Evolutionary conservation across 1,140 invertebrate species (phyloP), one percentile per base, ranked within the genome.

Genomic region (Heliconius congener): DNA sequence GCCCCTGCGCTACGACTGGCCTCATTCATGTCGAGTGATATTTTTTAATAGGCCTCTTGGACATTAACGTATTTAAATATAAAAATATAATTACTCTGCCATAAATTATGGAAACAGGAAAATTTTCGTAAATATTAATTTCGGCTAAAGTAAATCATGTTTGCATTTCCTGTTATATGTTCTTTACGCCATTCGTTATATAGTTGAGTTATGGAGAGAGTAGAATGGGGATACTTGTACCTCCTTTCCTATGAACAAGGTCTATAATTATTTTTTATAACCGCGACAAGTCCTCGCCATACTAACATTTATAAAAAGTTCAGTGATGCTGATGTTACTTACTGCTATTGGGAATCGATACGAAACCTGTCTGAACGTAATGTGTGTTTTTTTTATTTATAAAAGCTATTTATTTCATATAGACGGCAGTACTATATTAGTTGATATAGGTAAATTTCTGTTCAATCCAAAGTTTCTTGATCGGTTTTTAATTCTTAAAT

Each of bases 181-280:
- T 76, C 13, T 57, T 60, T 66, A 66, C 39, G 60, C 60, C 55
- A 74, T 76, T 83, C 73, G 78, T 83, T 83, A 81, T 74, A 81
- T 37, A 37, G 34, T 5, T 37, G 34, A 37, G 34, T 37, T 37
- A 37, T 79, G 72, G 74, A 70, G 46, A 23, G 57, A 57, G 72
- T 74, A 66, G 55, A 27, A 60, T 23, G 55, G 55, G 3, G n/a
- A 57, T 57, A n/a, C 55, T 57, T 57, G 50, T 52, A n/a, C 19
- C 52, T 55, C 19, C 8, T 55, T 2, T 57, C 55, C n/a, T 57
- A 23, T n/a, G 55, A 57, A 57, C 19, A 9, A 57, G 0, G 55
- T 57, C 19, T 57, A 57, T 23, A 57, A 57, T 23, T 57, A 57
- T 23, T 57, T 30, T 23, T n/a, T n/a, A 57, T 57, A 57, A 11